Evolutionary conservation across 2,797 vertebrate species (phyloP).

Genomic region (Eremophila alpestris): DNA sequence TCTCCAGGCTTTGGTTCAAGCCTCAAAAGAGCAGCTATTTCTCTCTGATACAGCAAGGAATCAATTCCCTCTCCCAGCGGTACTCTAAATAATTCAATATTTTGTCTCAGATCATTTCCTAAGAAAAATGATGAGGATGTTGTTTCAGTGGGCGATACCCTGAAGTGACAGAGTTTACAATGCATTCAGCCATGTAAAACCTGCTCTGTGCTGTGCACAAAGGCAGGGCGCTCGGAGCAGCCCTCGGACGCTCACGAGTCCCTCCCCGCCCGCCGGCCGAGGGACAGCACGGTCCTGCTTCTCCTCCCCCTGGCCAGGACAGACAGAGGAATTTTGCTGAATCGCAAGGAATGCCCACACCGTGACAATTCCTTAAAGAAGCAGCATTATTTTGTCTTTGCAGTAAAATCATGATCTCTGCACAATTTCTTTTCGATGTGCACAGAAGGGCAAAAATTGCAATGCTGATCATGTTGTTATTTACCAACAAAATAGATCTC

Average conservation of each 20-base stretch:
- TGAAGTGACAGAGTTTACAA: slow-evolving; percentile 53
- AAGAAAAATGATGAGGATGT: slow-evolving; percentile 63
- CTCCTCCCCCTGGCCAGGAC: background rate
- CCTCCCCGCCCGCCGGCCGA: background rate
- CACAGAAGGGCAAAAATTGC: background rate
- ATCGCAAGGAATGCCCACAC: background rate
- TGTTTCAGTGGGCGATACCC: slow-evolving; percentile 54
- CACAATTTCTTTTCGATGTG: background rate
- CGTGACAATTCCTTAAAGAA: background rate
- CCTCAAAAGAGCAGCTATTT: slow-evolving; percentile 64
- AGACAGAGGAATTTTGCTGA: background rate
- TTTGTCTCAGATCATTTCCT: slow-evolving; percentile 68
- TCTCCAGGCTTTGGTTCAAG: slow-evolving; percentile 53
- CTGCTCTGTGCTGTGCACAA: background rate
- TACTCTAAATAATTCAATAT: slow-evolving; percentile 70
- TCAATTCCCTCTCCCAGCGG: slow-evolving; percentile 60
- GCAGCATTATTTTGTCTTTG: background rate
- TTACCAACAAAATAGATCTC: background rate
- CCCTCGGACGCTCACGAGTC: background rate
- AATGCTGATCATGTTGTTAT: background rate
- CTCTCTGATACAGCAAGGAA: slow-evolving; percentile 64
- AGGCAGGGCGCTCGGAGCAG: background rate
- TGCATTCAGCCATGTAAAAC: background rate
- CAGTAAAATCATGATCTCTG: background rate
- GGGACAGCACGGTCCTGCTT: background rate